These are phyloP conservation scores for Indicator indicator DNA, from an alignment of 2,113 vertebrate species.

Conservation along the genomic window DNA sequence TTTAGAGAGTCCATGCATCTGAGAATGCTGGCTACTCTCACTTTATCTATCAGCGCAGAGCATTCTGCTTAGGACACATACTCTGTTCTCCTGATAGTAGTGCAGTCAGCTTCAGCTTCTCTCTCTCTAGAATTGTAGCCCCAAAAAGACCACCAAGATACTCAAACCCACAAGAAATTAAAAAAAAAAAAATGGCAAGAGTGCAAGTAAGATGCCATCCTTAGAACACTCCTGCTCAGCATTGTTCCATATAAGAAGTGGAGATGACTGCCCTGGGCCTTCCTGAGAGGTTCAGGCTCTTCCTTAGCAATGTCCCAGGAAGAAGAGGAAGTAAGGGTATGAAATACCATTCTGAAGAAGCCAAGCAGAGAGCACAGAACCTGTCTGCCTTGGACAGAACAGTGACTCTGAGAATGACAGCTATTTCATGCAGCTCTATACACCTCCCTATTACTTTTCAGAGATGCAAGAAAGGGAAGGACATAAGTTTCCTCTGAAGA, in stretches of 20 bases:
- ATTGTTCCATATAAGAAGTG: background rate
- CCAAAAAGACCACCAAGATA: background rate
- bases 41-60: background rate
- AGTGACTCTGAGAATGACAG: background rate
- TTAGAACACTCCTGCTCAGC: background rate
- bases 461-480: background rate
- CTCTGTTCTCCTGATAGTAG: background rate
- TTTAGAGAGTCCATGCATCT: background rate
- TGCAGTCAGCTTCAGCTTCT: background rate
- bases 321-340: background rate
- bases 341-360: background rate
- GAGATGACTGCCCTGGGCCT: background rate
- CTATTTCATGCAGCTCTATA: background rate
- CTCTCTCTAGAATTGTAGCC: background rate
- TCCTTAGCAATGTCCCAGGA: background rate
- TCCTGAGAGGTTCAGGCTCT: background rate
- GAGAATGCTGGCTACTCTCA: background rate
- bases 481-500: background rate
- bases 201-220: background rate
- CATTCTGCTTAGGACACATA: fast-evolving
- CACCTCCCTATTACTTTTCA: background rate
- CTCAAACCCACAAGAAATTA: background rate
- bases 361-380: background rate
- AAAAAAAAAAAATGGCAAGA: background rate
- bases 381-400: background rate